These are phyloP conservation scores for Kobus ellipsiprymnus DNA, from an alignment of 2,113 vertebrate genomes.

Conservation along the genomic window DNA sequence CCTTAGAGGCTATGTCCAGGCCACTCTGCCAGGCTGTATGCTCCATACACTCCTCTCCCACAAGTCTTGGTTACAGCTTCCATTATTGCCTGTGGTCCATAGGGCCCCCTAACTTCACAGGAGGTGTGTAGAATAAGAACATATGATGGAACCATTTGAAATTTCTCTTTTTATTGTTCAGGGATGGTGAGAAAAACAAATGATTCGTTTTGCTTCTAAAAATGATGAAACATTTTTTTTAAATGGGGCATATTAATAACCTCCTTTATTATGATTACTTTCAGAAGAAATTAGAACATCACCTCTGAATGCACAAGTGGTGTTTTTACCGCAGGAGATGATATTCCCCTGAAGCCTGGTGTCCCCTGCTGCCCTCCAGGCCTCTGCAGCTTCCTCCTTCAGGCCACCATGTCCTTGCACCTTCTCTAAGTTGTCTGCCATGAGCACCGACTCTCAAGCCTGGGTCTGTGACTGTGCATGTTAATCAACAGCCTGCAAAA, in stretches of 20 bases:
- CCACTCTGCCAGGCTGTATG: background rate
- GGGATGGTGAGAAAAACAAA: conserved; percentile 13
- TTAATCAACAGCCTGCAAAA: background rate
- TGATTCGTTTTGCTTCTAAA: conserved; percentile 38
- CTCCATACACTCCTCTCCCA: background rate
- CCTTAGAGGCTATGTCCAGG: background rate
- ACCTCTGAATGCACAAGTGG: background rate
- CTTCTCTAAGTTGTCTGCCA: background rate
- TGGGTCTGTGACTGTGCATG: background rate
- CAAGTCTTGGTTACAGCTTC: background rate
- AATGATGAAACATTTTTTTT: conserved; percentile 19
- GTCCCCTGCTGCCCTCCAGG: background rate
- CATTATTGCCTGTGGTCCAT: background rate
- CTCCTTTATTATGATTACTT: conserved; percentile 24
- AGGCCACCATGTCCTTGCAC: background rate
- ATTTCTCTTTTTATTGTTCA: background rate
- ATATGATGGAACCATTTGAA: background rate
- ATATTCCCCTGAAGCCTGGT: background rate
- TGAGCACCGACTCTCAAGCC: background rate
- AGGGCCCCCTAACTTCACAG: background rate
- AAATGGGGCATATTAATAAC: background rate
- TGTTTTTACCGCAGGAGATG: background rate
- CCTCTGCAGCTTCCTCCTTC: background rate
- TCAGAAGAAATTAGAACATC: conserved; percentile 6
- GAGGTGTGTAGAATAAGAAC: background rate